A percentile compares a stretch with the other conserved stretches of the same genome.
Evolutionary conservation across 1,140 invertebrate species (phyloP).

Genomic region (Drosophila aff.): DNA sequence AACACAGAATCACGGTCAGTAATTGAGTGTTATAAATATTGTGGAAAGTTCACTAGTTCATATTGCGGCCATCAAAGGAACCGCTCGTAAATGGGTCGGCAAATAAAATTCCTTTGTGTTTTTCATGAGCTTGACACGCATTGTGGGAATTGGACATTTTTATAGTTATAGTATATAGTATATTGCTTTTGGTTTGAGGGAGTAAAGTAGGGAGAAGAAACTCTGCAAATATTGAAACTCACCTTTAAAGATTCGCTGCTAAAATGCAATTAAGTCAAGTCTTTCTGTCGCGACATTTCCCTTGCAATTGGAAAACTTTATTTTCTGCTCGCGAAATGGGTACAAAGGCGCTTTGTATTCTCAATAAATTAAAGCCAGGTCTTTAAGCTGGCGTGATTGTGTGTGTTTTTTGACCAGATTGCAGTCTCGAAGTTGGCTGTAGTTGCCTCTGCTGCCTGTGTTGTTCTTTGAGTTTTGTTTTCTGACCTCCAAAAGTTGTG

Average conservation of each 20-base stretch:
- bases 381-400: background rate
- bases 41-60: slow-evolving; percentile 33
- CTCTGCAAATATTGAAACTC: slow-evolving; percentile 5
- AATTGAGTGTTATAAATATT: slow-evolving; percentile 43
- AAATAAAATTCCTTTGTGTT: slow-evolving; percentile 42
- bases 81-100: slow-evolving; percentile 33
- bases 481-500: slow-evolving; percentile 60
- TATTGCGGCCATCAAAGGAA: slow-evolving; percentile 26
- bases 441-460: slow-evolving; percentile 12
- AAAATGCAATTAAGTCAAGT: slow-evolving; percentile 12
- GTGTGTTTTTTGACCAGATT: slow-evolving; percentile 17
- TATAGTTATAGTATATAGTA: slow-evolving; percentile 4
- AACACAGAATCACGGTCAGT: slow-evolving; percentile 20
- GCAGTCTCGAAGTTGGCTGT: slow-evolving; percentile 15
- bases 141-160: slow-evolving; percentile 36
- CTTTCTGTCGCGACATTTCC: slow-evolving; percentile 3
- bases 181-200: background rate
- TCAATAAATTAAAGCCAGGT: slow-evolving; percentile 9
- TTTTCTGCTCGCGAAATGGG: slow-evolving; percentile 3
- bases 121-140: slow-evolving; percentile 29
- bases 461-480: slow-evolving; percentile 36
- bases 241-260: background rate
- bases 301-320: slow-evolving; percentile 10
- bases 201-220: background rate
- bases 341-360: background rate